Evolutionary conservation across 2,888 invertebrate genomes (phyloP).

Genomic region (Noctua janthina): DNA sequence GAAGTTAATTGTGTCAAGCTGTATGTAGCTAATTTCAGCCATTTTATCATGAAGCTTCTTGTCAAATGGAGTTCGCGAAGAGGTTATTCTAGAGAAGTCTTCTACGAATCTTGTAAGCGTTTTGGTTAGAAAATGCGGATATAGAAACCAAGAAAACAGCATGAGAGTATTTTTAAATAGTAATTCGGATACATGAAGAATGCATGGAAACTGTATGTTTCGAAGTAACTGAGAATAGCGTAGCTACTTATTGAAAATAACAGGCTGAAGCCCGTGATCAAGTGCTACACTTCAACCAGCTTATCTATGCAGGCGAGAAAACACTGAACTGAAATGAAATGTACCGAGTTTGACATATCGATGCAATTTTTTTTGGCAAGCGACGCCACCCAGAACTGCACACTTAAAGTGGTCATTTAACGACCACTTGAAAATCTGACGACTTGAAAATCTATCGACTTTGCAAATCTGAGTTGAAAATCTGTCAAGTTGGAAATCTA

Average conservation of each 20-base stretch:
- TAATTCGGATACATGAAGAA: not conserved
- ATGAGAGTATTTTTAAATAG: not conserved
- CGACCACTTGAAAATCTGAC: too few species aligned
- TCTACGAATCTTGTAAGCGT: not conserved
- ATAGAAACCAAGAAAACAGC: not conserved
- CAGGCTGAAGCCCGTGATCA: too few species aligned
- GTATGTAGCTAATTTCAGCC: constrained; percentile 20
- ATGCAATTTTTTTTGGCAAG: too few species aligned
- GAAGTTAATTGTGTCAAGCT: constrained; percentile 28
- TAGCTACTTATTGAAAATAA: not conserved
- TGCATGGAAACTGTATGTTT: not conserved
- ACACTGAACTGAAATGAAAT: too few species aligned
- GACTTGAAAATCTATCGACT: too few species aligned
- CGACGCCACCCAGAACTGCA: too few species aligned
- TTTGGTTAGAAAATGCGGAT: not conserved
- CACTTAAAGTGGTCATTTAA: too few species aligned
- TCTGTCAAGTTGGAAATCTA: too few species aligned
- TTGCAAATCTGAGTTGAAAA: too few species aligned
- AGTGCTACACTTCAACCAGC: too few species aligned
- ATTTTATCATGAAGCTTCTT: not conserved
- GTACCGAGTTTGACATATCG: too few species aligned
- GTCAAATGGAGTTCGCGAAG: not conserved
- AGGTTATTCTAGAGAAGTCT: not conserved
- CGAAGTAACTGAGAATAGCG: not conserved
- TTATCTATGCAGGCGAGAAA: too few species aligned